A percentile compares a stretch with the other conserved stretches of the same genome.
Conservation (phyloP, 2,113 vertebrate species). For the Dolichotis patagonum region DNA sequence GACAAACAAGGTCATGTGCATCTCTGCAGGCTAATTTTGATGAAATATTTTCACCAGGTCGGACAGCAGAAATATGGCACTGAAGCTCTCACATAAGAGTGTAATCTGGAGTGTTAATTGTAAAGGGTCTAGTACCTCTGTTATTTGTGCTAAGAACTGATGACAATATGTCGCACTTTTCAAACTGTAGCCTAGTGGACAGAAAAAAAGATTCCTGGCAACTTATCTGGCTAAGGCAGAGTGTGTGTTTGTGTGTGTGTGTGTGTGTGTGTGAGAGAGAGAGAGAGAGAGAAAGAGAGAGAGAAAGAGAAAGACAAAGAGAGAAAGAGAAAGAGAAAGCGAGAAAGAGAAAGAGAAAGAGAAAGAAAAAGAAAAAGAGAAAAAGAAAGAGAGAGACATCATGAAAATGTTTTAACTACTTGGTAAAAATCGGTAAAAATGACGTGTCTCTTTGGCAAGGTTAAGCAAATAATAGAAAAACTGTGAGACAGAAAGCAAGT, state of each 20-base stretch:
- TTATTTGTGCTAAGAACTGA: slow-evolving; percentile 55
- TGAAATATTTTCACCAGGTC: slow-evolving; percentile 58
- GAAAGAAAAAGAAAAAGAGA: too few species aligned
- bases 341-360: too few species aligned
- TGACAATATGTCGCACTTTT: neutral
- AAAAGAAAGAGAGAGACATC: neutral
- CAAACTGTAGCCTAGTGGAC: neutral
- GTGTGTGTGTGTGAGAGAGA: too few species aligned
- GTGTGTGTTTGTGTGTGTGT: too few species aligned
- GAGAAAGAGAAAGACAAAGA: too few species aligned
- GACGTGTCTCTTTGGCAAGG: neutral
- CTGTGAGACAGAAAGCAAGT: neutral
- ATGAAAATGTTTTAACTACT: neutral
- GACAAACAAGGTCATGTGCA: slow-evolving; percentile 72
- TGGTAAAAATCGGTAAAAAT: slow-evolving; percentile 9
- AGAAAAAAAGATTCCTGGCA: neutral
- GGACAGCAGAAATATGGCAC: slow-evolving; percentile 64
- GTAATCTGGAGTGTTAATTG: slow-evolving; percentile 85
- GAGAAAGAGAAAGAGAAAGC: too few species aligned
- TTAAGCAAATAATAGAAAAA: neutral
- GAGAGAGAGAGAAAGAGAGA: too few species aligned
- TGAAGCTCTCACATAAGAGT: slow-evolving; percentile 70
- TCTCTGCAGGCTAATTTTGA: slow-evolving; percentile 75
- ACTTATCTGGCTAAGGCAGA: neutral
- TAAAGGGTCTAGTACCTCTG: slow-evolving; percentile 71